Base-by-base conservation (phyloP, 2,113 vertebrate species). In the Diadophis punctatus region DNA sequence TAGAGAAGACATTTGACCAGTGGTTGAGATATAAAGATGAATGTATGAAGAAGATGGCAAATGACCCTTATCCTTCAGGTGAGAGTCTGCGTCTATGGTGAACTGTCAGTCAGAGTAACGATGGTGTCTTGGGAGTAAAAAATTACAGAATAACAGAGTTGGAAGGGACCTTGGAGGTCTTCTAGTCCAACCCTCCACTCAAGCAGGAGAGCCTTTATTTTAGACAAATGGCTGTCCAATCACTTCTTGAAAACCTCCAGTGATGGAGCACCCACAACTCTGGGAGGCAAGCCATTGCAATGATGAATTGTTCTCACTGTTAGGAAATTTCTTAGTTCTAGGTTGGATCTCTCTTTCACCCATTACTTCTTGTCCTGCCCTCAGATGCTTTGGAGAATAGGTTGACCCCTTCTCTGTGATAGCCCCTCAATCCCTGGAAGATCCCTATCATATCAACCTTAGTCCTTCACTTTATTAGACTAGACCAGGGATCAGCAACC, bases 21-120 rank as follows among this genome's bases (percentile, higher is more conserved):
- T 98, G 98, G 98, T 60, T 98, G 92, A 96, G 96, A 90, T 98
- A 98, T 93, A 98, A 97, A 90, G 97, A 97, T 0, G 97, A 98
- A 63, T 98, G 98, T 87, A 34, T 97, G 93, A 96, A 93, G 94
- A 98, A 96, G 96, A 98, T 98, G 84, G 92, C 95, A 2, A 97
- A 94, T 0, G 97, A 98, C 46, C 97, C 97, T 0, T 95, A 94
- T 20, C 95, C 97, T 0, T 87, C 96, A 96, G 98, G 98, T 98
- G 96, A 86, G 86, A 8, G 43, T 25, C 5, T 2, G 8, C 20
- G 18, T 80, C 68, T 39, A 39, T 39, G 68, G 18, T 80, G 68
- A 39, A 80, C 2, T 39, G 68, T 39, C 16, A 39, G 34, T 80
- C 34, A 80, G 8, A 39, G 68, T 20, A 80, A 39, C 34, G 39